phyloP scores from a whole-genome alignment of 2,797 vertebrate genomes.

The Bryconaethiops microstoma region DNA sequence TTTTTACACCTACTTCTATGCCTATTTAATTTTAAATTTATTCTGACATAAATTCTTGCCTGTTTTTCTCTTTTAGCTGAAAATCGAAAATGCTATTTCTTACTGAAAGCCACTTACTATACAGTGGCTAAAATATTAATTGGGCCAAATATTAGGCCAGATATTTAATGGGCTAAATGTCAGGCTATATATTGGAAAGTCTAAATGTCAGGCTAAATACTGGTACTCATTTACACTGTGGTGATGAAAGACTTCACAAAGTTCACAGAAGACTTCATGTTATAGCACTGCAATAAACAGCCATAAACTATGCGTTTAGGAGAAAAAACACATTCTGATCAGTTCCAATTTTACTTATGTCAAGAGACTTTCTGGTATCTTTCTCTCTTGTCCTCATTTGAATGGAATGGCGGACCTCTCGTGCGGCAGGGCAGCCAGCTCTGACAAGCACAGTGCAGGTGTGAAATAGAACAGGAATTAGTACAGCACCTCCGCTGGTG shows the following conservation, averaged over 20 bases:
- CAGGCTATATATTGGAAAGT: not conserved
- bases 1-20: too few species aligned
- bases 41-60: too few species aligned
- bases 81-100: too few species aligned
- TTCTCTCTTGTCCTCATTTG: slow-evolving; percentile 58
- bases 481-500: slow-evolving; percentile 76
- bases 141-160: not conserved
- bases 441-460: slow-evolving; percentile 67
- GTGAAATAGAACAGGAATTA: slow-evolving; percentile 81
- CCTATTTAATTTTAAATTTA: too few species aligned
- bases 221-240: not conserved
- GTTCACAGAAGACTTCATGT: not conserved
- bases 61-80: too few species aligned
- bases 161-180: not conserved
- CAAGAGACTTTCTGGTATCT: slow-evolving; percentile 6
- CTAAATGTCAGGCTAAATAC: not conserved
- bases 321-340: not conserved
- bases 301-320: not conserved
- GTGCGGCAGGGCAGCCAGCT: slow-evolving; percentile 52
- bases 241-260: not conserved
- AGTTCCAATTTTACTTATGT: not conserved
- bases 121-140: too few species aligned
- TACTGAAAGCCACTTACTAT: too few species aligned
- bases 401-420: slow-evolving; percentile 49
- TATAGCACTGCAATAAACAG: not conserved